Base-by-base conservation (phyloP, 2,113 vertebrate genomes). In the Chionomys nivalis region DNA sequence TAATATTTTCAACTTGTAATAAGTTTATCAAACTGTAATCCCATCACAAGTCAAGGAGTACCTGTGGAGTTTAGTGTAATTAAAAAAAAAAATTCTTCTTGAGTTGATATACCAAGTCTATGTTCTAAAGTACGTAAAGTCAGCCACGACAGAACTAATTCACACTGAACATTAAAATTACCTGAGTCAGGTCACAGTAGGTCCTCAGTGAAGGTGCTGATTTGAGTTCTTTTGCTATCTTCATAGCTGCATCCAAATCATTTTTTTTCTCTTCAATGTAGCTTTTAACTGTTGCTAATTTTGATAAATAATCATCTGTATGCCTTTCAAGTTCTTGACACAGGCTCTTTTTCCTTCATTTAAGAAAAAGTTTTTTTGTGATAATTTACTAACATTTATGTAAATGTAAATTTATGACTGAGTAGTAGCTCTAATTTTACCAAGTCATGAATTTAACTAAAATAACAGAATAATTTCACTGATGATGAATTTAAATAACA, bases 161-260 rank as follows among this genome's bases (percentile, higher is more conserved):
- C 31, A 87, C 85, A 52, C 58, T 77, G 92, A 96, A 81, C 24
- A 86, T 76, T 94, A 92, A 92, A 93, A 94, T 33, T 98, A 99
- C 99, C 98, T 99, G 98, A 89, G 97, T 0, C 0, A 98, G 86
- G 92, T 98, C 96, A 98, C 98, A 98, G 70, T 97, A 99, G 55
- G 95, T 97, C 97, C 98, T 98, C 52, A 99, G 66, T 85, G 98
- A 98, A 92, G 97, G 97, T n/a, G 98, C 95, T 23, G 93, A 93
- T 63, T 98, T 98, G 49, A 99, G 96, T 89, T 99, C 98, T 94
- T 90, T 98, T 97, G 99, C 99, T 90, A 98, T 99, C 94, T 98
- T 98, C 97, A 99, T 98, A 68, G 98, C 98, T 81, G 89, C 97
- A 90, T 95, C 94, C 96, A 99, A 98, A 42, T 94, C 90, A 81